These are phyloP conservation scores for Butorides virescens DNA, from an alignment of 2,113 vertebrate genomes.

Conservation along the genomic window DNA sequence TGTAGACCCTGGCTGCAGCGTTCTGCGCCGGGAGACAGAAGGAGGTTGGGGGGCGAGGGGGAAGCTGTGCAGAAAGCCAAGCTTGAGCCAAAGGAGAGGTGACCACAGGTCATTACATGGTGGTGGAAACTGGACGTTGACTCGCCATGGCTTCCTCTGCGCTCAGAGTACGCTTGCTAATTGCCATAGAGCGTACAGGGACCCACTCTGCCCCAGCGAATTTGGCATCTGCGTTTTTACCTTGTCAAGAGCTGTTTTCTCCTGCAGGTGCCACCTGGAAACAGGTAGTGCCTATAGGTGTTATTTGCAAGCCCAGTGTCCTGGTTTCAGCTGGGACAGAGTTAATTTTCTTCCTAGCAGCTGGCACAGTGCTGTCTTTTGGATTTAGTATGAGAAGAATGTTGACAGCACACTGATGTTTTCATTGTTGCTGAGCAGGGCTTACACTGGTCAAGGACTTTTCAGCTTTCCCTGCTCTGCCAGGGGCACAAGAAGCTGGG, in stretches of 20 bases:
- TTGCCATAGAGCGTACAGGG: background rate
- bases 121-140: background rate
- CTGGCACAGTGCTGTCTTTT: too few relatives aligned
- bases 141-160: background rate
- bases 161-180: background rate
- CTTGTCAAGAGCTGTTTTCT: background rate
- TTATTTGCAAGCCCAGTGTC: background rate
- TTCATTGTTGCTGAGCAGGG: too few relatives aligned
- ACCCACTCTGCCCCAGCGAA: background rate
- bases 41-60: rapidly evolving
- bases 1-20: background rate
- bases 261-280: background rate
- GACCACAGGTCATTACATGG: background rate
- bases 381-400: too few relatives aligned
- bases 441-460: too few relatives aligned
- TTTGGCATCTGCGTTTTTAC: background rate
- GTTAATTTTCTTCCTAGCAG: too few relatives aligned
- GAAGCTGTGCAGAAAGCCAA: background rate
- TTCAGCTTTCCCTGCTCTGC: too few relatives aligned
- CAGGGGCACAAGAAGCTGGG: too few relatives aligned
- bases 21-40: background rate
- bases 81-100: background rate
- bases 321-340: too few relatives aligned
- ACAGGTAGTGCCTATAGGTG: background rate
- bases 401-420: too few relatives aligned